Conservation (phyloP, 2,888 invertebrate species). For the Plusia festucae region DNA sequence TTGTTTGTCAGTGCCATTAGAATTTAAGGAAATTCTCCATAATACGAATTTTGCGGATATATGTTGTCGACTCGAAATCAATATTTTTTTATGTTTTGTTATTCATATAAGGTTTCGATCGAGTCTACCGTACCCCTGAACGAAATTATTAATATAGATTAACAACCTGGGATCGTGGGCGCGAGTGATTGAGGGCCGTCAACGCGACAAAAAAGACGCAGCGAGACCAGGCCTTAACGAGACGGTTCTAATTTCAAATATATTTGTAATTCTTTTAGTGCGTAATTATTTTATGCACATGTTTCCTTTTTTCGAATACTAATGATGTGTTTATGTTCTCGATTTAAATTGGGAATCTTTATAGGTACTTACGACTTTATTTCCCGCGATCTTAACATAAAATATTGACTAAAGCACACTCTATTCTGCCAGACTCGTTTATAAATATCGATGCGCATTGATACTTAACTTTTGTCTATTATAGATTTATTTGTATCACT, state of each 20-base stretch:
- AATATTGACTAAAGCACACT: neutral
- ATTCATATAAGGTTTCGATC: too few species aligned
- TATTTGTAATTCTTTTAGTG: conserved; percentile 48
- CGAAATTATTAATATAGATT: too few species aligned
- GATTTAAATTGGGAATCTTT: neutral
- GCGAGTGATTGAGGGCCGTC: conserved; percentile 70
- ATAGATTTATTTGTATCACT: too few species aligned
- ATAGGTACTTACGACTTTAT: neutral
- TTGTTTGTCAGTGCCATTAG: too few species aligned
- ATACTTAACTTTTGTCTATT: too few species aligned
- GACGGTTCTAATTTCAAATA: conserved; percentile 56
- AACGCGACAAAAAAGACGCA: conserved; percentile 65
- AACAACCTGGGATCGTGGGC: conserved; percentile 68
- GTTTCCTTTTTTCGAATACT: neutral
- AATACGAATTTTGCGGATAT: too few species aligned
- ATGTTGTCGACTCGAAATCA: too few species aligned
- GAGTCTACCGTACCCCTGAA: too few species aligned
- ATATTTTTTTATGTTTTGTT: too few species aligned
- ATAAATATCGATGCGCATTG: too few species aligned
- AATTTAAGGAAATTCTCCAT: too few species aligned
- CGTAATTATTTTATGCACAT: conserved; percentile 29
- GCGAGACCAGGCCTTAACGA: conserved; percentile 61
- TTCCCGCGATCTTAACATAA: neutral
- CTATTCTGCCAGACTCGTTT: too few species aligned
- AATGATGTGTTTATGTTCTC: neutral